A percentile compares a stretch with the other conserved stretches of the same genome.
Conservation (phyloP, 1,140 invertebrate genomes). For the Drosophila sulfurigaster region DNA sequence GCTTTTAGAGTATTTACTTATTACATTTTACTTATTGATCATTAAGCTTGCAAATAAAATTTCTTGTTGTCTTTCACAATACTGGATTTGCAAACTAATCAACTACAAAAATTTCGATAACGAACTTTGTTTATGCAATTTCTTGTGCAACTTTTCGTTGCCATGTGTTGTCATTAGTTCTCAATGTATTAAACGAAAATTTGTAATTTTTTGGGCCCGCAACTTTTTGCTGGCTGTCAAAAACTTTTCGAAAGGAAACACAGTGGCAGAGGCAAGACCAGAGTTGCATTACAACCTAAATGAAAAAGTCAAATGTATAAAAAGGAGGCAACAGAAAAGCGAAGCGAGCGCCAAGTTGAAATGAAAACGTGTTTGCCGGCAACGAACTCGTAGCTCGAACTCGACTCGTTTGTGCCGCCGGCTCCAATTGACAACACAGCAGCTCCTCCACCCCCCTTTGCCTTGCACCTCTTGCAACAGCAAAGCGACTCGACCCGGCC, state of each 20-base stretch:
- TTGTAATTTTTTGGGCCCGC: constrained; percentile 10
- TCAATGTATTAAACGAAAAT: not conserved
- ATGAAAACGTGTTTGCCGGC: constrained; percentile 73
- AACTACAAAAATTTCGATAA: too few species aligned
- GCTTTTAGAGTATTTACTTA: not conserved
- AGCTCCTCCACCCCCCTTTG: constrained; percentile 2
- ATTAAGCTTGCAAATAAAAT: too few species aligned
- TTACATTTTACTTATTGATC: too few species aligned
- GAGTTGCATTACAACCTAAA: constrained; percentile 31
- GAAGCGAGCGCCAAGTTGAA: constrained; percentile 47
- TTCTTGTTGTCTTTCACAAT: too few species aligned
- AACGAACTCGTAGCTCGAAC: constrained; percentile 33
- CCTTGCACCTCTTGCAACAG: constrained; percentile 23
- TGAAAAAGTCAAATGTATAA: constrained; percentile 36
- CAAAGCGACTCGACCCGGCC: not conserved
- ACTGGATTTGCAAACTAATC: too few species aligned
- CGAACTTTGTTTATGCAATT: constrained; percentile 2
- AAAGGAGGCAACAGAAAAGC: constrained; percentile 12
- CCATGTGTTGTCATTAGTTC: not conserved
- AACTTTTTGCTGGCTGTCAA: constrained; percentile 31
- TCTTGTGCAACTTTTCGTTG: not conserved
- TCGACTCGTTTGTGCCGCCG: constrained; percentile 2
- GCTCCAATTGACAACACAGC: constrained; percentile 13
- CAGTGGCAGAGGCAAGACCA: not conserved
- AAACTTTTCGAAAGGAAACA: constrained; percentile 19